These are phyloP conservation scores for Thamnaconus septentrionalis DNA, from an alignment of 2,113 vertebrate genomes.

Conservation along the genomic window DNA sequence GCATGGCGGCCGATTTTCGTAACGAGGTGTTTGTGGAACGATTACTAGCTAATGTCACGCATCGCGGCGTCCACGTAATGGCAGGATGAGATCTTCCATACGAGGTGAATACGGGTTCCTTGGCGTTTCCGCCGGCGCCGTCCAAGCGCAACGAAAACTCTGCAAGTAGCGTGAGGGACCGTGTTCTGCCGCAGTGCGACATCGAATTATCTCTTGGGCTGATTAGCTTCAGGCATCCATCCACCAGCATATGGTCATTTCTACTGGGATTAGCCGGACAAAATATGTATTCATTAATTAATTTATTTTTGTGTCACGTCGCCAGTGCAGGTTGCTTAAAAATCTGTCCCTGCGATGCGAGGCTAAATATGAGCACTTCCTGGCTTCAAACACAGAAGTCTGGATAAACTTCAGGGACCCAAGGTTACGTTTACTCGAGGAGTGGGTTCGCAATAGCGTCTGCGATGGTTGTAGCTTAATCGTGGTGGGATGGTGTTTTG, in stretches of 20 bases:
- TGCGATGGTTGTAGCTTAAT: too few species aligned
- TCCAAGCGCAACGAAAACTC: neutral
- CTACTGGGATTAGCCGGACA: neutral
- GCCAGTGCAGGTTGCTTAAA: neutral
- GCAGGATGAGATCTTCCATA: neutral
- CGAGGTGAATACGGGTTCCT: neutral
- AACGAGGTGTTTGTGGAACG: neutral
- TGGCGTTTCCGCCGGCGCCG: neutral
- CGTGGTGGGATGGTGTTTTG: too few species aligned
- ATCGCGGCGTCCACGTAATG: neutral
- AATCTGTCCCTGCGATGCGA: neutral
- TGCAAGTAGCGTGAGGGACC: neutral
- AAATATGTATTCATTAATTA: neutral
- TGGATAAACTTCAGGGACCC: too few species aligned
- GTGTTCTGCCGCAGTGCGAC: neutral
- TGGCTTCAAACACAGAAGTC: too few species aligned
- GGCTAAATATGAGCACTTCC: neutral
- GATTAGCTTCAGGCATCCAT: neutral
- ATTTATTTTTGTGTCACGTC: too few species aligned
- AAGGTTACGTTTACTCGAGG: too few species aligned
- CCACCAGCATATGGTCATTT: neutral
- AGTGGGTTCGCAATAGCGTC: too few species aligned
- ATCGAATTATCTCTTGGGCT: neutral
- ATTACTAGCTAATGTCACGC: constrained; percentile 4
- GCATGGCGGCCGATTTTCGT: neutral